These are phyloP conservation scores for Cyanoramphus novaezelandiae DNA, from an alignment of 2,113 vertebrate genomes.

Conservation along the genomic window DNA sequence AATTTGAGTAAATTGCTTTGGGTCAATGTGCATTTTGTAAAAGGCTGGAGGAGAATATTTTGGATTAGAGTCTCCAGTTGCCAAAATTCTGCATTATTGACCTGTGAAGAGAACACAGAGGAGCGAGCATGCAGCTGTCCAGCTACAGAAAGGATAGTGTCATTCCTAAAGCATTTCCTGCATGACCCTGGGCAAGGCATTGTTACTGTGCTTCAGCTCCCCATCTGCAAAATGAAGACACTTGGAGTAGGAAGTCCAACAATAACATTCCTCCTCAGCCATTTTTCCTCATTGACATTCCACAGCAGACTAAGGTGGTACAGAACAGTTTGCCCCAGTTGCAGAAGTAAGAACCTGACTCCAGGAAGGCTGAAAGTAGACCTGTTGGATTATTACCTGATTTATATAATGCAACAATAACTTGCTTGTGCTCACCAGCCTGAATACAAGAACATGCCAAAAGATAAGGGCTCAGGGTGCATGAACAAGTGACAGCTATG, in stretches of 20 bases:
- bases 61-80: background rate
- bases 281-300: background rate
- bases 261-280: fast-evolving
- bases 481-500: background rate
- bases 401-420: fast-evolving
- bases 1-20: background rate
- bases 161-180: background rate
- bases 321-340: background rate
- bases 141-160: background rate
- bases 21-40: background rate
- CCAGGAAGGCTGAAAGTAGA: background rate
- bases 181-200: background rate
- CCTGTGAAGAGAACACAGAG: background rate
- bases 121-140: background rate
- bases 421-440: background rate
- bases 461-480: background rate
- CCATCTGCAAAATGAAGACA: background rate
- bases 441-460: background rate
- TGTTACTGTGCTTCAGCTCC: background rate
- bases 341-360: background rate
- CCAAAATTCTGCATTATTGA: background rate
- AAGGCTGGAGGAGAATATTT: background rate
- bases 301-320: background rate
- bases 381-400: background rate
- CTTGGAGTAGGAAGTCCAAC: background rate